These are phyloP conservation scores for Schlechtendalia chinensis DNA, from an alignment of 1,140 invertebrate species.

Conservation along the genomic window DNA sequence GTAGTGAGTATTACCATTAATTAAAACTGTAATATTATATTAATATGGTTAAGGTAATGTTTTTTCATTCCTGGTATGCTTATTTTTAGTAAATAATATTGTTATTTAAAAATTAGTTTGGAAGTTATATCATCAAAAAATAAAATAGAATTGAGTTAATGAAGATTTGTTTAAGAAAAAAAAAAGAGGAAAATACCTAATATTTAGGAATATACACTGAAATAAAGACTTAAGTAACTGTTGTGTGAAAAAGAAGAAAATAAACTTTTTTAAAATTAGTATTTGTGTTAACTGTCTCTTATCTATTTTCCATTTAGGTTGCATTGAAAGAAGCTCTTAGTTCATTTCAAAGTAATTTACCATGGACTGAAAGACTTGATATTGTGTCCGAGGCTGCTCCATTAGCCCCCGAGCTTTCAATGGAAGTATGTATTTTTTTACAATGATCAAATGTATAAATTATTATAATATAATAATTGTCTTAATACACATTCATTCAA, in stretches of 20 bases:
- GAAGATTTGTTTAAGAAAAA: no score
- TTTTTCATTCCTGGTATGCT: neutral
- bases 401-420: slow-evolving; percentile 75
- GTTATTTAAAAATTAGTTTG: neutral
- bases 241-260: no score
- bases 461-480: no score
- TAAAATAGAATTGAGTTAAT: no score
- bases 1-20: slow-evolving; percentile 59
- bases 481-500: no score
- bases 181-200: no score
- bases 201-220: no score
- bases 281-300: slow-evolving; percentile 57
- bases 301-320: slow-evolving; percentile 57
- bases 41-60: no score
- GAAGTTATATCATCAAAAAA: neutral
- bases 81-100: neutral
- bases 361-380: slow-evolving; percentile 85
- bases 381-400: slow-evolving; percentile 72
- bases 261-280: neutral
- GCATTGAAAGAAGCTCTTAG: slow-evolving; percentile 70
- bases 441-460: no score
- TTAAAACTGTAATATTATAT: no score
- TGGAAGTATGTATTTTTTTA: slow-evolving; percentile 61
- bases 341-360: slow-evolving; percentile 69
- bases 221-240: no score